Evolutionary conservation across 1,140 invertebrate genomes (phyloP).

Genomic region (Samia ricini): DNA sequence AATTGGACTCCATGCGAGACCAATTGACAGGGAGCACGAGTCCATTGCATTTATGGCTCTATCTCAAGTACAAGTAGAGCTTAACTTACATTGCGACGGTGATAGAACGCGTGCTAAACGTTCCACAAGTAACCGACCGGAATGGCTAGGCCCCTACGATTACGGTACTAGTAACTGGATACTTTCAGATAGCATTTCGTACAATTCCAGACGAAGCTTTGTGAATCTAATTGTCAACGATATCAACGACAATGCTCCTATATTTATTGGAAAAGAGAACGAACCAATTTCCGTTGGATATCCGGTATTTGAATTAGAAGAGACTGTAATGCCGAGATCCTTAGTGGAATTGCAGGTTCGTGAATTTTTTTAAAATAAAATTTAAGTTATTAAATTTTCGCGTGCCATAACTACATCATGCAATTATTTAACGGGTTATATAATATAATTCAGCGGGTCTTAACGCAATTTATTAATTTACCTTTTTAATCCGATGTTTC

Average conservation of each 20-base stretch:
- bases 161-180: slow-evolving; percentile 64
- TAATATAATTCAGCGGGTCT: no score
- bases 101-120: slow-evolving; percentile 41
- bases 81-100: slow-evolving; percentile 47
- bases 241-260: slow-evolving; percentile 73
- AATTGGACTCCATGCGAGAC: slow-evolving; percentile 42
- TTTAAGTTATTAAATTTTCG: no score
- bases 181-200: slow-evolving; percentile 53
- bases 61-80: slow-evolving; percentile 70
- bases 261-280: slow-evolving; percentile 56
- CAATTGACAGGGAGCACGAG: slow-evolving; percentile 67
- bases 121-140: slow-evolving; percentile 27
- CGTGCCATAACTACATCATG: no score
- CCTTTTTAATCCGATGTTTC: no score
- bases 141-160: slow-evolving; percentile 42
- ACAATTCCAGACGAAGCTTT: slow-evolving; percentile 53
- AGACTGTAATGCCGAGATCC: slow-evolving; percentile 55
- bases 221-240: slow-evolving; percentile 74
- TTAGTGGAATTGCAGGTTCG: slow-evolving; percentile 64
- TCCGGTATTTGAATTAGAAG: slow-evolving; percentile 55
- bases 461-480: no score
- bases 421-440: no score
- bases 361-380: slow-evolving; percentile 3
- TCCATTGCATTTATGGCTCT: slow-evolving; percentile 71
- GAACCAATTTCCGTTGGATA: slow-evolving; percentile 71